Evolutionary conservation across 1,140 invertebrate species (phyloP).

Genomic region (Pseudomyrmex flavicornis): DNA sequence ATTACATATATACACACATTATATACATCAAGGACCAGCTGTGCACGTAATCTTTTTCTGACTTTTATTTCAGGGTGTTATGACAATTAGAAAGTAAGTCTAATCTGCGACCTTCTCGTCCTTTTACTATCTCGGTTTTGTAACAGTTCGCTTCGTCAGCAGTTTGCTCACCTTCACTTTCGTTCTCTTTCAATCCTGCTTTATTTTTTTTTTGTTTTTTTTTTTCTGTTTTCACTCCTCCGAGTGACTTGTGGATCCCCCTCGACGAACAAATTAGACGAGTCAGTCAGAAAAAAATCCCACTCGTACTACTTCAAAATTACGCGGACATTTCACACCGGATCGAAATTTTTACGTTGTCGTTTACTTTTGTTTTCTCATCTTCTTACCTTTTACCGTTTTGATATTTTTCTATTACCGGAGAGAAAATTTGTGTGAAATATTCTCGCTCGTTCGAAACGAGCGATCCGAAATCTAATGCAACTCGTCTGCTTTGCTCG

Average conservation of each 20-base stretch:
- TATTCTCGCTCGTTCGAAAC: not conserved
- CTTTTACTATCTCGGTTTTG: slow-evolving; percentile 63
- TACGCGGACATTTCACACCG: not conserved
- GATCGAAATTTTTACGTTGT: not conserved
- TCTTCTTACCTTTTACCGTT: not conserved
- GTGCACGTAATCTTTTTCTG: not conserved
- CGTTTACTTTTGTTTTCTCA: not conserved
- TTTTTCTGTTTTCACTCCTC: slow-evolving; percentile 6
- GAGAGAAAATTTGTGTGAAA: not conserved
- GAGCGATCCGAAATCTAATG: not conserved
- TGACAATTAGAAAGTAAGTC: slow-evolving; percentile 65
- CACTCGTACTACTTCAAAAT: too few relatives aligned
- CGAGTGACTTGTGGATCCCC: not conserved
- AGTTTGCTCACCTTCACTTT: slow-evolving; percentile 72
- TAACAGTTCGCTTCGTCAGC: slow-evolving; percentile 51
- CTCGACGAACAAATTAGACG: not conserved
- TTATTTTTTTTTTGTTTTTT: slow-evolving; percentile 46
- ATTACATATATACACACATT: too few relatives aligned
- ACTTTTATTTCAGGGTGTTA: slow-evolving; percentile 43
- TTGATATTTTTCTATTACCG: not conserved
- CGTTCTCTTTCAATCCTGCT: slow-evolving; percentile 59
- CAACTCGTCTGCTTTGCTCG: not conserved
- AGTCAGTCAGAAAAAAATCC: not conserved
- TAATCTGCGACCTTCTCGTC: slow-evolving; percentile 63
- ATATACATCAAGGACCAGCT: not conserved